Evolutionary conservation across 2,113 vertebrate genomes (phyloP), one percentile per base, ranked within the genome.

Genomic region (Epinephelus cyanopodus): DNA sequence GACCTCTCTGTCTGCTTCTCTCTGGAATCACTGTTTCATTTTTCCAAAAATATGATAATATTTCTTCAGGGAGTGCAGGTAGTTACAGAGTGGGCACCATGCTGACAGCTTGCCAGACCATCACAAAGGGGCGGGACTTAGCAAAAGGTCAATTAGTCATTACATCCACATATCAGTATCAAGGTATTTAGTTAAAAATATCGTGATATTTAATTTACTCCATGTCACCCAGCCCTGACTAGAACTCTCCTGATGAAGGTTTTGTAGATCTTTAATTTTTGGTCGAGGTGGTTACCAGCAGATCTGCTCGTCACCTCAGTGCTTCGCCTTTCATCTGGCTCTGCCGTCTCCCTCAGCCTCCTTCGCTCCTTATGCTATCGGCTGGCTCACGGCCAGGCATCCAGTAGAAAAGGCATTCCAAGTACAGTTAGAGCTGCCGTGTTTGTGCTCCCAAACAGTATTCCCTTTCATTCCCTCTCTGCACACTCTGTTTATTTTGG

Each of bases 401-500:
- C 92, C 87, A 84, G 87, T 81, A 92, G 90, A 90, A 93, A 93
- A 92, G 90, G 87, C 92, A 88, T 94, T 93, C 92, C 89, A 63
- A 88, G 87, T 89, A 86, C 91, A 94, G 89, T 92, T 70, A 25
- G 87, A 88, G 90, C 92, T 89, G 93, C 90, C 47, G 85, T 92
- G 93, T 94, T 95, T 95, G 93, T 91, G 93, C 92, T 95, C 89
- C 92, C 87, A 90, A 95, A 96, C 95, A 96, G 88, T 95, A 91
- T 94, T 94, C 92, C 92, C 93, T 95, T 95, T 96, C 94, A 95
- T 94, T 94, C 93, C 87, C 87, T 83, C 90, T 90, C 88, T 65
- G 78, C 91, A 79, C 88, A 93, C 90, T 82, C 85, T 94, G 93
- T 95, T 96, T 95, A 93, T 94, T 94, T 95, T 96, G 93, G 93